phyloP scores from a whole-genome alignment of 2,797 vertebrate species.

The Acanthurus leucopareius region DNA sequence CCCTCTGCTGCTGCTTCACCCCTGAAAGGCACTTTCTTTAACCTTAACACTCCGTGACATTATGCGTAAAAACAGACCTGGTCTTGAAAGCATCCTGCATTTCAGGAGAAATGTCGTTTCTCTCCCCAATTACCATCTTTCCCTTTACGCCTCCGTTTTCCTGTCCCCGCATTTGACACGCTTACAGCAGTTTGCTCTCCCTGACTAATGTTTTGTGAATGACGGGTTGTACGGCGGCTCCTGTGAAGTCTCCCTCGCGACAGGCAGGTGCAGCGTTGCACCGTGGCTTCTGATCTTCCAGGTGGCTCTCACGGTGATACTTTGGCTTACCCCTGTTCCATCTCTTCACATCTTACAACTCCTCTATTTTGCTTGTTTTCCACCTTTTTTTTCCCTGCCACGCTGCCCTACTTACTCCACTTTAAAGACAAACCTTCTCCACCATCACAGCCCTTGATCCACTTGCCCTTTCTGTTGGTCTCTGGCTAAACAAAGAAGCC shows the following conservation, averaged over 20 bases:
- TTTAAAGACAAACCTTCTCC: constrained; percentile 19
- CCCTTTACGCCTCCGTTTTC: constrained; percentile 31
- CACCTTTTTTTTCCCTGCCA: not conserved
- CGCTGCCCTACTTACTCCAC: not conserved
- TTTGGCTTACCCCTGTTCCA: constrained; percentile 56
- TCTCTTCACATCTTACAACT: constrained; percentile 37
- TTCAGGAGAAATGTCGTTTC: constrained; percentile 42
- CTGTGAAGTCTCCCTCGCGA: constrained; percentile 60
- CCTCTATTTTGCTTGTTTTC: constrained; percentile 1
- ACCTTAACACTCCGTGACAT: constrained; percentile 25
- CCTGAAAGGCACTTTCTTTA: constrained; percentile 33
- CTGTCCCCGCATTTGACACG: constrained; percentile 38
- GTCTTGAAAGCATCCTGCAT: constrained; percentile 40
- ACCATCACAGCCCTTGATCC: not conserved
- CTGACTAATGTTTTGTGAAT: constrained; percentile 42
- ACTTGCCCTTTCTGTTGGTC: constrained; percentile 10
- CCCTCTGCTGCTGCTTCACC: constrained; percentile 28
- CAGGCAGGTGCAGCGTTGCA: constrained; percentile 39
- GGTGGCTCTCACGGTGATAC: constrained; percentile 54
- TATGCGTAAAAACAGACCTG: constrained; percentile 29
- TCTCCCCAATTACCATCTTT: constrained; percentile 65
- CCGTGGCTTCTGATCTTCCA: constrained; percentile 54
- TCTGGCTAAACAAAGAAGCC: constrained; percentile 26
- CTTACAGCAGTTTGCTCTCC: constrained; percentile 40
- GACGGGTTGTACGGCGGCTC: constrained; percentile 25